These are phyloP conservation scores for Listronotus oregonensis DNA, from an alignment of 1,140 invertebrate species.

Conservation along the genomic window DNA sequence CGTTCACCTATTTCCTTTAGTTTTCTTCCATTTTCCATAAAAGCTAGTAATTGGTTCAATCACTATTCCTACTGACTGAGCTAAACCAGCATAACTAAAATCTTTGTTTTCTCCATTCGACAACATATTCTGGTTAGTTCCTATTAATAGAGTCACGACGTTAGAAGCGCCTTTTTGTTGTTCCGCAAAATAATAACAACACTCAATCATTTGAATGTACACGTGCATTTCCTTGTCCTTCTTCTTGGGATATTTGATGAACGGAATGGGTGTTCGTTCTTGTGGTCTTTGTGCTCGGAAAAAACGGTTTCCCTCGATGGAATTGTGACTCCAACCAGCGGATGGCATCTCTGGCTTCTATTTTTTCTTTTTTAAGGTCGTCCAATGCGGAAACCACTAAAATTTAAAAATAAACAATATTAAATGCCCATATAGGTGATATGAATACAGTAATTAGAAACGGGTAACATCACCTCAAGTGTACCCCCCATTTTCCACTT, in stretches of 20 bases:
- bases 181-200: slow-evolving; percentile 70
- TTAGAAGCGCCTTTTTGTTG: slow-evolving; percentile 62
- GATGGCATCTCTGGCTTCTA: slow-evolving; percentile 83
- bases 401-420: slow-evolving; percentile 53
- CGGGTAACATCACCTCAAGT: too few species aligned
- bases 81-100: slow-evolving; percentile 58
- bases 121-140: slow-evolving; percentile 54
- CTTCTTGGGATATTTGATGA: slow-evolving; percentile 74
- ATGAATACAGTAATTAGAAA: too few species aligned
- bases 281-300: slow-evolving; percentile 79
- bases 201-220: slow-evolving; percentile 72
- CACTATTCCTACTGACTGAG: slow-evolving; percentile 66
- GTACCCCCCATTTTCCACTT: too few species aligned
- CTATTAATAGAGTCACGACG: slow-evolving; percentile 66
- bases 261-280: slow-evolving; percentile 73
- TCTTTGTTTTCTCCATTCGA: slow-evolving; percentile 50
- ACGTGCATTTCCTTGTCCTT: slow-evolving; percentile 72
- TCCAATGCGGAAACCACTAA: slow-evolving; percentile 86
- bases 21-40: slow-evolving; percentile 70
- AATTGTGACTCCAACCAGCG: slow-evolving; percentile 89
- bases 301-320: slow-evolving; percentile 78
- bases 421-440: too few species aligned
- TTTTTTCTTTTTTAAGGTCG: slow-evolving; percentile 78
- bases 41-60: slow-evolving; percentile 69
- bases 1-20: slow-evolving; percentile 69